Evolutionary conservation across 2,113 vertebrate species (phyloP), one percentile per base, ranked within the genome.

Genomic region (Lipophrys pholis): DNA sequence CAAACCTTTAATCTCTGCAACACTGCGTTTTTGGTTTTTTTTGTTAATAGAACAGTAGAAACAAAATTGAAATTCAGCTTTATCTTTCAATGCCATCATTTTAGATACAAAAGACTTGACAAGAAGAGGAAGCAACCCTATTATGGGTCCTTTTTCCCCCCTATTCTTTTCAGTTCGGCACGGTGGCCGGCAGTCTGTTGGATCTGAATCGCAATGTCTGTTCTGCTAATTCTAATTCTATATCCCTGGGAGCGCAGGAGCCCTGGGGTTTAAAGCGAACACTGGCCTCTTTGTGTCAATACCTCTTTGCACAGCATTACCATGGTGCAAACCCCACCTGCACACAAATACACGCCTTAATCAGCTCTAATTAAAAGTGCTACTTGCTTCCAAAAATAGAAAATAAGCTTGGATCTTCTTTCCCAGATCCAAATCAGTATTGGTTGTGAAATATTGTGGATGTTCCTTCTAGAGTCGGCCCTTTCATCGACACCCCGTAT

Each of bases 141-240:
- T 81, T 58, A 74, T 58, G 45, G 80, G 7, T 55, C 60, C 73
- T 68, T 55, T 62, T 70, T 65, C 69, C 57, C 57, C 81, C 84
- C 46, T 82, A 73, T 62, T 30, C 21, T 30, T 30, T 30, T 53
- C 56, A 77, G 53, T 49, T 53, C 62, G 66, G 65, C 62, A 7
- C 6, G 16, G 80, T 72, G 69, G 77, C 73, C 21, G 52, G 75
- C 76, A 51, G 76, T 71, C 84, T 59, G 67, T 36, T 69, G 5
- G 58, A 36, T 72, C 76, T 85, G 79, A 87, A 88, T 71, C 45
- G 54, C 60, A 73, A 82, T 73, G 78, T 69, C 84, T 82, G 85
- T 89, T 90, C 85, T 81, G 74, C 83, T 89, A 80, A 83, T 92
- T 92, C 90, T 90, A 89, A 91, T 91, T 93, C 90, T 93, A 93